Conservation (phyloP, 30 jellyfish, hydroid and myxozoan species). For the Turritopsis rubra region DNA sequence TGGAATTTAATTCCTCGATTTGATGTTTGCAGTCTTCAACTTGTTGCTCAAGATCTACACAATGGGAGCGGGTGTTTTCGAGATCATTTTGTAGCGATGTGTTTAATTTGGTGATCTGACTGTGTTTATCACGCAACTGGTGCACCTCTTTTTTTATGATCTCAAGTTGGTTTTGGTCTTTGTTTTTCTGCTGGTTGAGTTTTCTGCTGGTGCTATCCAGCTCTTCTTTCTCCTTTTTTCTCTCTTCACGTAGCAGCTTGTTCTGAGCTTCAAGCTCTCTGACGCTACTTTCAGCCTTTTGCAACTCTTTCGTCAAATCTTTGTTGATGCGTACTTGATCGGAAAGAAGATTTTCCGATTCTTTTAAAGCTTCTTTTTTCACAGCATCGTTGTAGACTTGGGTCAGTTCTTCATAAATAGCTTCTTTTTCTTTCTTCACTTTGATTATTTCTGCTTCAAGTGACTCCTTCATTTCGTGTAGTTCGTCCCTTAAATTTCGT, state of each 20-base stretch:
- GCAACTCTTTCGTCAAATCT: slow-evolving; percentile 17
- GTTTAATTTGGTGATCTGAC: background rate
- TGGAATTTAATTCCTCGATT: background rate
- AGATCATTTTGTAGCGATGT: background rate
- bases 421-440: slow-evolving; percentile 14
- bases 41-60: background rate
- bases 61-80: background rate
- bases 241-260: background rate
- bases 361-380: background rate
- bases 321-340: slow-evolving; percentile 16
- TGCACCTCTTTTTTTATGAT: background rate
- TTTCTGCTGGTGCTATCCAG: background rate
- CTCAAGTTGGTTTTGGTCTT: background rate
- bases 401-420: slow-evolving; percentile 5
- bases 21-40: background rate
- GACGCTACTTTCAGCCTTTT: background rate
- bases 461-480: slow-evolving; percentile 3
- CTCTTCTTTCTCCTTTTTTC: background rate
- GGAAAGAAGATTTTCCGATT: background rate
- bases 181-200: background rate
- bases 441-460: slow-evolving; percentile 4
- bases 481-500: background rate
- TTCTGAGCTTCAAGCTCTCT: background rate
- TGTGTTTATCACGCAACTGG: background rate
- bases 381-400: background rate